These are phyloP conservation scores for Nomia melanderi DNA, from an alignment of 1,140 invertebrate species.

Conservation along the genomic window DNA sequence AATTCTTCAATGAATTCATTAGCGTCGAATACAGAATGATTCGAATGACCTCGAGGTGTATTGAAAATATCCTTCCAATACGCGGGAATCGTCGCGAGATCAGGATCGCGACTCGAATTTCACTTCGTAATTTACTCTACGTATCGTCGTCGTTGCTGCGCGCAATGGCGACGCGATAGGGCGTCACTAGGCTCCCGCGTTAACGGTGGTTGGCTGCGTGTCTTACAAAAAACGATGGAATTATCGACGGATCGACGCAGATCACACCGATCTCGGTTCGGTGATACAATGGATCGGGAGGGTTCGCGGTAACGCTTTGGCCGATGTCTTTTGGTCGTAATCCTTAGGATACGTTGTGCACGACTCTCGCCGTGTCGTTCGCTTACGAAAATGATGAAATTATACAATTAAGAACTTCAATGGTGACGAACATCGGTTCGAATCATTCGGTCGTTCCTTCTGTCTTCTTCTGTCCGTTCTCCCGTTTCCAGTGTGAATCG, in stretches of 20 bases:
- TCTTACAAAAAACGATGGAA: conserved; percentile 43
- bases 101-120: no score
- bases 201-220: conserved; percentile 23
- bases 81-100: no score
- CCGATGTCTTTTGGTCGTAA: conserved; percentile 37
- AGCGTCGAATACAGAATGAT: no score
- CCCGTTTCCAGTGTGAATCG: conserved; percentile 21
- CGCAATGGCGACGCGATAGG: no score
- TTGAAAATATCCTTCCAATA: no score
- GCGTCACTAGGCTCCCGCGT: conserved; percentile 6
- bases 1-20: neutral
- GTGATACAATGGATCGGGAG: conserved; percentile 20
- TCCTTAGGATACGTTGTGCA: conserved; percentile 29
- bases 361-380: conserved; percentile 13
- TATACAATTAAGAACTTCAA: conserved; percentile 24
- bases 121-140: neutral
- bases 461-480: neutral
- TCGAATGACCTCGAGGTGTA: no score
- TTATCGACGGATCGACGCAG: conserved; percentile 37
- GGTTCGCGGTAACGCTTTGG: conserved; percentile 7
- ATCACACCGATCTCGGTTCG: conserved; percentile 24
- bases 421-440: conserved; percentile 11
- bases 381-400: conserved; percentile 31
- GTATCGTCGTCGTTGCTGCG: neutral
- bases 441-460: conserved; percentile 34